Conservation (phyloP, 2,888 invertebrate species). For the Amiota mariae region DNA sequence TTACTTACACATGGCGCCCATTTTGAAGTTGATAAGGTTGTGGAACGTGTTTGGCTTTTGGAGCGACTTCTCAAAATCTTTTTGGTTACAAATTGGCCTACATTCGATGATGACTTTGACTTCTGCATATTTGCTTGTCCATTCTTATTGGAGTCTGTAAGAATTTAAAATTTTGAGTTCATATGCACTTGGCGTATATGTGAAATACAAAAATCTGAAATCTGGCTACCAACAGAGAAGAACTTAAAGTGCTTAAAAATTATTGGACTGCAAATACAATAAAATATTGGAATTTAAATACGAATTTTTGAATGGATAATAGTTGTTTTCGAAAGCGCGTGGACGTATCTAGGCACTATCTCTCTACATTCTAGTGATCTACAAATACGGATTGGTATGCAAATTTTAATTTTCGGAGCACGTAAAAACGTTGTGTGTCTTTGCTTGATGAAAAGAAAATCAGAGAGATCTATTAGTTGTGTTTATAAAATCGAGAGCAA, state of each 20-base stretch:
- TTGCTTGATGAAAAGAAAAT: too few species aligned
- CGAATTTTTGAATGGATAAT: not conserved
- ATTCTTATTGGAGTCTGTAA: conserved; percentile 39
- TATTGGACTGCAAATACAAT: not conserved
- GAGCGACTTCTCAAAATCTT: conserved; percentile 89
- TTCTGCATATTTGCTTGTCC: conserved; percentile 82
- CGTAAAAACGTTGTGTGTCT: not conserved
- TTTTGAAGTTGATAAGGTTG: conserved; percentile 63
- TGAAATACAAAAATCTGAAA: too few species aligned
- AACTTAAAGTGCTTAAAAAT: too few species aligned
- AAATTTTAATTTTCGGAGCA: not conserved
- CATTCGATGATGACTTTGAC: conserved; percentile 90
- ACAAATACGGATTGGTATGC: not conserved
- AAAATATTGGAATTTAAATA: too few species aligned
- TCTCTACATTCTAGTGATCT: conserved; percentile 5
- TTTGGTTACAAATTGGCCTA: conserved; percentile 88
- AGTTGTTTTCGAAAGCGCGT: conserved; percentile 10
- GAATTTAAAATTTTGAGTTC: not conserved
- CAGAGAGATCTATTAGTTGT: too few species aligned
- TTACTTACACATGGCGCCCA: conserved; percentile 91
- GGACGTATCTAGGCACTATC: not conserved
- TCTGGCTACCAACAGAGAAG: too few species aligned
- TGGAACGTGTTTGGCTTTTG: conserved; percentile 83
- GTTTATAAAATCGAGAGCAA: too few species aligned
- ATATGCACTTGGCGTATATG: too few species aligned